phyloP scores from a whole-genome alignment of 1,140 invertebrate genomes.

The Tyrophagus putrescentiae region DNA sequence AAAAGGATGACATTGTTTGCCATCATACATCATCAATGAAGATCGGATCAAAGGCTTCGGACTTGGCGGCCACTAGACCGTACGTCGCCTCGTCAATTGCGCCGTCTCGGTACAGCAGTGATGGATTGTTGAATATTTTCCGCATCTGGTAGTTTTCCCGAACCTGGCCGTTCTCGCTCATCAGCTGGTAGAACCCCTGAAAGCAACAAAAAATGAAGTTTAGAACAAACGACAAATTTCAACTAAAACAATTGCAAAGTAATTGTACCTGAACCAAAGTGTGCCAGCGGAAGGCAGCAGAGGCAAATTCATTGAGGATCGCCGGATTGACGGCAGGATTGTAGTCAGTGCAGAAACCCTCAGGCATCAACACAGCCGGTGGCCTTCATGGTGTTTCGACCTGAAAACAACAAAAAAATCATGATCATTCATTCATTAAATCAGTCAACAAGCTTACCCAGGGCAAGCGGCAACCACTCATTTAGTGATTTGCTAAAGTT shows the following conservation, averaged over 20 bases:
- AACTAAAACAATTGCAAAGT: no score
- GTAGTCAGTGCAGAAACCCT: slow-evolving; percentile 34
- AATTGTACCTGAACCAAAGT: slow-evolving; percentile 28
- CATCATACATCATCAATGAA: slow-evolving; percentile 46
- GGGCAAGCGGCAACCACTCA: slow-evolving; percentile 64
- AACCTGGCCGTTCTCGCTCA: slow-evolving; percentile 14
- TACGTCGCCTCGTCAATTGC: slow-evolving; percentile 21
- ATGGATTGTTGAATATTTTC: slow-evolving; percentile 24
- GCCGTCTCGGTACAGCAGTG: slow-evolving; percentile 21
- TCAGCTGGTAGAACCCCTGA: slow-evolving; percentile 18
- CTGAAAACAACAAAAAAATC: no score
- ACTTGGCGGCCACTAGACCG: slow-evolving; percentile 29
- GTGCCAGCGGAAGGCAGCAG: slow-evolving; percentile 27
- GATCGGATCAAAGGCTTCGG: slow-evolving; percentile 49
- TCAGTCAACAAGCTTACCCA: slow-evolving; percentile 40
- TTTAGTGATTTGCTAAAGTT: slow-evolving; percentile 73
- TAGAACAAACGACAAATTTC: no score
- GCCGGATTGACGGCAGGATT: slow-evolving; percentile 33
- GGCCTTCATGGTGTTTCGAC: slow-evolving; percentile 30
- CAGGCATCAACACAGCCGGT: no score
- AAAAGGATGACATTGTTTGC: no score
- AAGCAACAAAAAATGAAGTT: background rate
- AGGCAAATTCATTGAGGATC: slow-evolving; percentile 36
- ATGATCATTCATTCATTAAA: background rate
- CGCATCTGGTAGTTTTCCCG: slow-evolving; percentile 5